Conservation (phyloP, 2,113 vertebrate genomes). For the Barbus barbus region DNA sequence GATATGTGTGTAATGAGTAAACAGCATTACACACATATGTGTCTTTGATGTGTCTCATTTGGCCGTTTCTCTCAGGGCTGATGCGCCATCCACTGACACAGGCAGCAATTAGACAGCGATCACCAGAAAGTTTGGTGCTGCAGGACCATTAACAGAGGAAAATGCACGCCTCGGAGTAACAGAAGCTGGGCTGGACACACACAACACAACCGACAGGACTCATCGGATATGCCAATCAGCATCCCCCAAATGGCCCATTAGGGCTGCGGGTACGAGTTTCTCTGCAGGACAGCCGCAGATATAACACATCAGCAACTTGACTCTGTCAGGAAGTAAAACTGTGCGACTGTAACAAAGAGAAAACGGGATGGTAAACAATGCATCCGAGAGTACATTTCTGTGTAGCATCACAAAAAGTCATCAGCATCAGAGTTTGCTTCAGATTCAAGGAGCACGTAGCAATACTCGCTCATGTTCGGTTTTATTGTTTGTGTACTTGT, state of each 20-base stretch:
- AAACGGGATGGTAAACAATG: not conserved
- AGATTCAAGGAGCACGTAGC: not conserved
- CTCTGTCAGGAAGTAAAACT: conserved; percentile 49
- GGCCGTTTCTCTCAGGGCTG: conserved; percentile 55
- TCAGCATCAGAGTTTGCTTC: not conserved
- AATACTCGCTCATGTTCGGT: not conserved
- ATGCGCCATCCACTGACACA: conserved; percentile 55
- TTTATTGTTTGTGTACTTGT: not conserved
- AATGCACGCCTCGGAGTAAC: conserved; percentile 23
- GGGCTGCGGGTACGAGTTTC: conserved; percentile 64
- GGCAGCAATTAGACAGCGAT: conserved; percentile 65
- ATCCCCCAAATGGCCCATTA: conserved; percentile 70
- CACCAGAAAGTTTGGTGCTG: conserved; percentile 7
- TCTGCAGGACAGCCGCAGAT: conserved; percentile 35
- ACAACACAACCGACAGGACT: conserved; percentile 48
- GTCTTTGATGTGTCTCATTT: conserved; percentile 71
- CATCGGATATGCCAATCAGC: conserved; percentile 69
- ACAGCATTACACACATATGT: too few species aligned
- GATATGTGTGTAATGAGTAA: conserved; percentile 39
- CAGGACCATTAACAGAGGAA: conserved; percentile 43
- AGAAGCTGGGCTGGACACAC: conserved; percentile 16
- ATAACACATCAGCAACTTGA: conserved; percentile 29
- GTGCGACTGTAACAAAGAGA: not conserved
- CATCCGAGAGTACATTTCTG: not conserved
- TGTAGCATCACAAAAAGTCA: not conserved